A percentile compares a stretch with the other conserved stretches of the same genome.
Conservation (phyloP, 2,888 invertebrate genomes). For the Arctia plantaginis region DNA sequence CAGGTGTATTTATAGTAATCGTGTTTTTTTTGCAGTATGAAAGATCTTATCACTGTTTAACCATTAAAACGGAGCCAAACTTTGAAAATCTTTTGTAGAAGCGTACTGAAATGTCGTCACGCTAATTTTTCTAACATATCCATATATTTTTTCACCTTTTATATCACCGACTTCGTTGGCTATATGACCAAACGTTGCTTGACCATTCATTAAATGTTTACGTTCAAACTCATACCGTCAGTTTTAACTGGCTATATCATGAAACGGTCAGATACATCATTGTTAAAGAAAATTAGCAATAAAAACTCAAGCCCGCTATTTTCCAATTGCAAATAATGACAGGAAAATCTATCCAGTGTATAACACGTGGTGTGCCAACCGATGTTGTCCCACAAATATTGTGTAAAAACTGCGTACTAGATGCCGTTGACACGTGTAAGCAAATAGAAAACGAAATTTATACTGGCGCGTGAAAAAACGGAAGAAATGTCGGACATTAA, state of each 20-base stretch:
- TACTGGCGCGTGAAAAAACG: constrained; percentile 15
- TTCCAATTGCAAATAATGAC: neutral
- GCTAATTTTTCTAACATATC: no score
- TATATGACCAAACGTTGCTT: neutral
- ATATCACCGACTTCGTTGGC: neutral
- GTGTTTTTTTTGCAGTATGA: no score
- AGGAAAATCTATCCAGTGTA: neutral
- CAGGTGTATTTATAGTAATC: no score
- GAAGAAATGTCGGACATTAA: constrained; percentile 1
- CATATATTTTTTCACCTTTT: no score
- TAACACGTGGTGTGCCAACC: constrained; percentile 23
- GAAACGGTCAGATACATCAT: neutral
- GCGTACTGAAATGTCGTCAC: no score
- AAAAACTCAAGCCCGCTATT: neutral
- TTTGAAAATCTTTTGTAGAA: no score
- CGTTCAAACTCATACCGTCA: neutral
- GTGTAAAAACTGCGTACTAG: constrained; percentile 32
- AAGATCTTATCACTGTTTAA: no score
- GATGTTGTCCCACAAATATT: constrained; percentile 29
- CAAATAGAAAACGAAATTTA: constrained; percentile 31
- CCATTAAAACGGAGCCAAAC: no score
- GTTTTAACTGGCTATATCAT: neutral
- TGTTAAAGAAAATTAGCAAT: neutral
- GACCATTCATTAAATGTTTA: neutral
- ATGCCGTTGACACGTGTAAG: constrained; percentile 41